Evolutionary conservation across 2,113 vertebrate genomes (phyloP).

Genomic region (Nasalis larvatus): DNA sequence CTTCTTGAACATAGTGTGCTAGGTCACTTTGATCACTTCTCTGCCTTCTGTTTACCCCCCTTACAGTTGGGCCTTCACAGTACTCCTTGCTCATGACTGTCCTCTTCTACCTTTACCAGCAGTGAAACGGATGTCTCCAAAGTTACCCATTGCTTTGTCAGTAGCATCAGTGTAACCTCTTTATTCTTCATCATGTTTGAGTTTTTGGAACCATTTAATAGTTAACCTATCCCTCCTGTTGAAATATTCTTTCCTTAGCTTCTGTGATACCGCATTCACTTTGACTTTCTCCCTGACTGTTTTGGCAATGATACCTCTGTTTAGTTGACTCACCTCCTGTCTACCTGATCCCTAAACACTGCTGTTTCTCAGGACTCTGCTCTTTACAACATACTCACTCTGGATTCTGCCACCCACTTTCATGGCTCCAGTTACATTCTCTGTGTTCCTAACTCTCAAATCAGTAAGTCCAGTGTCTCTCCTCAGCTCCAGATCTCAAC

Average conservation of each 20-base stretch:
- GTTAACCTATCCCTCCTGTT: not conserved
- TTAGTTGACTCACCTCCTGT: not conserved
- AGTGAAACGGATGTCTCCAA: not conserved
- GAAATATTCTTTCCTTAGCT: not conserved
- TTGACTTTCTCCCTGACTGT: not conserved
- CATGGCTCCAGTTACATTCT: not conserved
- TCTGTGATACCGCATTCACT: not conserved
- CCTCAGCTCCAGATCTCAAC: not conserved
- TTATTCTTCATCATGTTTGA: not conserved
- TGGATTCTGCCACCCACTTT: not conserved
- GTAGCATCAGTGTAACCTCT: fast-evolving
- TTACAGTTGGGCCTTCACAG: not conserved
- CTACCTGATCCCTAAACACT: not conserved
- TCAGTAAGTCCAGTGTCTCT: not conserved
- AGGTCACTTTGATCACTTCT: fast-evolving
- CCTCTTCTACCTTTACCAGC: not conserved
- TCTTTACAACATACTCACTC: not conserved
- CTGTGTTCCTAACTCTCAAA: not conserved
- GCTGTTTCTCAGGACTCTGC: not conserved
- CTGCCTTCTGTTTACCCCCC: fast-evolving
- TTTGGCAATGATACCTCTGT: not conserved
- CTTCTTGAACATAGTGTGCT: not conserved
- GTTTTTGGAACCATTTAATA: not conserved
- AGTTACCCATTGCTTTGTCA: fast-evolving
- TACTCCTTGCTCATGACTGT: not conserved